Evolutionary conservation across 2,888 invertebrate species (phyloP), one percentile per base, ranked within the genome.

Genomic region (Eupeodes latifasciatus): DNA sequence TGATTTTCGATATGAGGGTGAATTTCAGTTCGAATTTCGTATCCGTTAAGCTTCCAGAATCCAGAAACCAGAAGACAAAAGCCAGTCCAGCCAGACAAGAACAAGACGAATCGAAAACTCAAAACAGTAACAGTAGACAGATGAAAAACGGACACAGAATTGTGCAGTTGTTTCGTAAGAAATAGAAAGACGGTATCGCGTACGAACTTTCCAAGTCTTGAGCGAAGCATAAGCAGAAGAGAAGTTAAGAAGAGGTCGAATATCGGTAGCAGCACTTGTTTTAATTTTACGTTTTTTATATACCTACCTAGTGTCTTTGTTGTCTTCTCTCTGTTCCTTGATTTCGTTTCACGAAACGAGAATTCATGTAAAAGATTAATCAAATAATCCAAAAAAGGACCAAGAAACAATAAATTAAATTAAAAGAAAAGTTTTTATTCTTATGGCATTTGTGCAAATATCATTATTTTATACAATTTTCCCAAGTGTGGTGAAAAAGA

Each of bases 71-170:
- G n/a, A n/a, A 5, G 11, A 61, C n/a, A 14, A n/a, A 10, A 62
- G 7, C 5, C 7, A 11, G 12, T 47, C 10, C 47, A 47, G 40
- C 40, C 40, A 40, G 66, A 7, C 14, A 34, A 10, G 5, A 10
- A 34, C 7, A 19, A 36, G n/a, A n/a, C 36, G 12, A 36, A 7
- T 10, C 47, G 19, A 19, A 16, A 51, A 10, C 10, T 4, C 11
- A 14, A 34, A 5, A 14, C 12, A 7, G 6, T n/a, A 14, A 71
- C 36, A 16, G 1, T 36, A 40, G 81, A 36, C 77, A 87, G 83
- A 77, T 77, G 80, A 77, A 80, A 83, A 80, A 87, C 76, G 74
- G 62, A 80, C 76, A 67, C 83, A 51, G 51, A 74, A 77, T 72
- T 62, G 83, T 87, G 82, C 80, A 80, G 82, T 87, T 79, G 81